Evolutionary conservation across 2,113 vertebrate genomes (phyloP), one percentile per base, ranked within the genome.

Genomic region (Arvicanthis niloticus): DNA sequence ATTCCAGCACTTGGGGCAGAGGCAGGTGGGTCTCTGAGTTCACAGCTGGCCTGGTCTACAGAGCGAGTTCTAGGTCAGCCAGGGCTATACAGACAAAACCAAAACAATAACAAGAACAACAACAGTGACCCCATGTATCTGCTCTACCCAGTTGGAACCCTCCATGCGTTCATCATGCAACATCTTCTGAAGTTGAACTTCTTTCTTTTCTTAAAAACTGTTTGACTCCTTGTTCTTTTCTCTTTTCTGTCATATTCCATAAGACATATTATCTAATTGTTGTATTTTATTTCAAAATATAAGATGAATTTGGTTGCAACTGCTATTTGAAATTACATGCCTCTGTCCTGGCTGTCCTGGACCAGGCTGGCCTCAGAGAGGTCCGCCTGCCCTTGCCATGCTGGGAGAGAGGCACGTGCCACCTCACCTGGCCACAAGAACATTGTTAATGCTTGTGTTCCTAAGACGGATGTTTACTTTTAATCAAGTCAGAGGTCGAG

Each of bases 261-360:
- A 51, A 80, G 21, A 45, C 72, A 70, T 34, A 26, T 88, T 51
- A 91, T 88, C 78, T 75, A 24, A 45, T 75, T 73, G 70, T 22
- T 75, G 19, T 88, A 78, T 94, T 80, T 91, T 86, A 85, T 37
- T 75, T 94, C 26, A 62, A 88, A 78, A 11, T 91, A 48, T 85
- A 93, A n/a, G 53, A 51, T 72, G 42, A 65, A 78, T 51, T 75
- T 88, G 26, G 89, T 70, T 87, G 22, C 93, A 60, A 21, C 6
- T 10, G 95, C 5, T 84, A 8, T 96, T 53, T 93, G 60, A 96
- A 96, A 81, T 77, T 93, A 42, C 77, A 48, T 65, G 73, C 40
- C 42, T 67, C 17, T 88, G 13, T 92, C 40, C 48, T 86, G 40
- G 24, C 88, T 86, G 22, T 77, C 89, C 60, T 34, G 1, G 5